Conservation (phyloP, 1,140 invertebrate genomes). For the Bombyx mandarina region DNA sequence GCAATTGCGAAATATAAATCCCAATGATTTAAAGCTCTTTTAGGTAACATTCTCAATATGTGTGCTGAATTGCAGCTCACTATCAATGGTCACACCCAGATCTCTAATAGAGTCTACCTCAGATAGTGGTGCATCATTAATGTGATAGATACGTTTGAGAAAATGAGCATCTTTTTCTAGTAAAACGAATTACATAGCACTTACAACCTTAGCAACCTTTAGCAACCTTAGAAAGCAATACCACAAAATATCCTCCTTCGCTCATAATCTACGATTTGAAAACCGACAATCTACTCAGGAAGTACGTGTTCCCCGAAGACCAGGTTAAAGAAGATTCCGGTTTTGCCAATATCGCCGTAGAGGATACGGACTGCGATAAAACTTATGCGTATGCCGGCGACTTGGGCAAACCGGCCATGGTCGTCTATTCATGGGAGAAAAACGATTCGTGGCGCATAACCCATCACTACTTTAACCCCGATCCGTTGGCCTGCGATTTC, state of each 20-base stretch:
- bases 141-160: too few relatives aligned
- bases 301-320: constrained; percentile 73
- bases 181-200: too few relatives aligned
- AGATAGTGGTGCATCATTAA: too few relatives aligned
- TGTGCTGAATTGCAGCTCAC: too few relatives aligned
- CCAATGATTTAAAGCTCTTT: too few relatives aligned
- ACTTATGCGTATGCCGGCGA: constrained; percentile 78
- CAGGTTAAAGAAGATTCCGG: constrained; percentile 79
- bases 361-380: constrained; percentile 78
- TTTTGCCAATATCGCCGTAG: constrained; percentile 82
- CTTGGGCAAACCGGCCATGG: constrained; percentile 74
- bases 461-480: constrained; percentile 80
- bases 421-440: constrained; percentile 80
- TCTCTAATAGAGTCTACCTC: too few relatives aligned
- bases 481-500: constrained; percentile 79
- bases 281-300: constrained; percentile 77
- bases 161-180: too few relatives aligned
- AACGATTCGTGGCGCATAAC: constrained; percentile 78
- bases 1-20: too few relatives aligned
- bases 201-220: too few relatives aligned
- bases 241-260: constrained; percentile 68
- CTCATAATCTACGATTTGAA: constrained; percentile 82
- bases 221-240: constrained; percentile 72
- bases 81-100: too few relatives aligned
- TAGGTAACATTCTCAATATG: too few relatives aligned